A percentile compares a stretch with the other conserved stretches of the same genome.
Conservation (phyloP, 2,888 invertebrate species). For the Aporophyla nigra region DNA sequence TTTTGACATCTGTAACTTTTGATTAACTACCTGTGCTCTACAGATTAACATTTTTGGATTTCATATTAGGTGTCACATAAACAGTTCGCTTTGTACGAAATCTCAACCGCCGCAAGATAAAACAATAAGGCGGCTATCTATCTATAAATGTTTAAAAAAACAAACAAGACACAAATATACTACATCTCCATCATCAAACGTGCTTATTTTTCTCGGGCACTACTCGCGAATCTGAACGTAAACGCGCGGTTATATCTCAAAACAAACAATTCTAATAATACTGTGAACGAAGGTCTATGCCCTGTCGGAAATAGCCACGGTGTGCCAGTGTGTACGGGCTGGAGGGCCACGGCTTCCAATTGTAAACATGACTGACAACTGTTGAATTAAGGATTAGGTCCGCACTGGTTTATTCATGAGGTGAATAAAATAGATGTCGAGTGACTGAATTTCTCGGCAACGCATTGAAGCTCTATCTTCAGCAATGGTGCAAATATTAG, state of each 20-base stretch:
- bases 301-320: constrained; percentile 48
- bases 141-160: constrained; percentile 9
- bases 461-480: background rate
- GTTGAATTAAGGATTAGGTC: constrained; percentile 49
- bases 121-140: constrained; percentile 12
- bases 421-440: constrained; percentile 18
- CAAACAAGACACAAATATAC: constrained; percentile 36
- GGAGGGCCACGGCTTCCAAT: constrained; percentile 42
- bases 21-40: no score
- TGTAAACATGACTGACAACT: constrained; percentile 54
- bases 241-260: constrained; percentile 28
- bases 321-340: constrained; percentile 42
- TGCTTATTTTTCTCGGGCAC: constrained; percentile 32
- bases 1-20: no score
- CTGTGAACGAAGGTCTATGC: constrained; percentile 58
- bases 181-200: constrained; percentile 32
- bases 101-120: background rate
- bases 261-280: constrained; percentile 60
- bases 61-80: background rate
- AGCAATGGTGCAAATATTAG: background rate
- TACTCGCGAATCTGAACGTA: constrained; percentile 50
- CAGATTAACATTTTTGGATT: no score
- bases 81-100: background rate
- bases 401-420: constrained; percentile 31
- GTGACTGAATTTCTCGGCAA: background rate